Base-by-base conservation (phyloP, 2,888 invertebrate species). In the Phrixothrix hirtus region DNA sequence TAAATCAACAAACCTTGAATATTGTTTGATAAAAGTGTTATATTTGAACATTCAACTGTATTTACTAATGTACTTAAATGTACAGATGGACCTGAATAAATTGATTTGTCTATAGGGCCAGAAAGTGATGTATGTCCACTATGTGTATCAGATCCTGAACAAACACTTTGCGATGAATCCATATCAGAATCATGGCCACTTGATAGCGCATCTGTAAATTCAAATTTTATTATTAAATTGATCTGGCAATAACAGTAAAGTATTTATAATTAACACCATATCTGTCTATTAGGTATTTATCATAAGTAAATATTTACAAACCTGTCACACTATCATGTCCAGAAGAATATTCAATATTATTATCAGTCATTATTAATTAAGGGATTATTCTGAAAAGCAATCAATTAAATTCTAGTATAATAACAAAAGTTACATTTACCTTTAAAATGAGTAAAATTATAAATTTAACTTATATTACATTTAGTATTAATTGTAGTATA, bases 61-160 rank as follows among this genome's bases (percentile, higher is more conserved):
- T 55, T 58, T 10, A 55, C 45, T 43, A 58, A 53, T 9, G 62
- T 56, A 46, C 52, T 64, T 9, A 73, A 67, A 59, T 73, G 71
- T 35, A 74, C 68, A 11, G 71, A 71, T 3, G 73, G 72, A 30
- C 69, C 68, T 15, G 70, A 70, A 30, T 68, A 49, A 5, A 67
- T 67, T 10, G 55, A 71, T 56, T 71, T 74, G 36, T 76, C 75
- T 9, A 74, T 74, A 43, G 68, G 59, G 39, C 70, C 72, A 10
- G 75, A 74, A 3, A 73, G 63, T 34, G 75, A 74, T 36, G 74
- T 75, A 51, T 74, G 73, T 41, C 74, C 75, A 59, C 75, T 75
- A 51, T 75, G 74, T 5, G 73, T 74, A 57, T 75, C 76, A 14
- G 67, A 67, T 25, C 61, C 64, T 11, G 75, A 75, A 54, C 75